Conservation (phyloP, 2,113 vertebrate genomes). For the Lota lota region DNA sequence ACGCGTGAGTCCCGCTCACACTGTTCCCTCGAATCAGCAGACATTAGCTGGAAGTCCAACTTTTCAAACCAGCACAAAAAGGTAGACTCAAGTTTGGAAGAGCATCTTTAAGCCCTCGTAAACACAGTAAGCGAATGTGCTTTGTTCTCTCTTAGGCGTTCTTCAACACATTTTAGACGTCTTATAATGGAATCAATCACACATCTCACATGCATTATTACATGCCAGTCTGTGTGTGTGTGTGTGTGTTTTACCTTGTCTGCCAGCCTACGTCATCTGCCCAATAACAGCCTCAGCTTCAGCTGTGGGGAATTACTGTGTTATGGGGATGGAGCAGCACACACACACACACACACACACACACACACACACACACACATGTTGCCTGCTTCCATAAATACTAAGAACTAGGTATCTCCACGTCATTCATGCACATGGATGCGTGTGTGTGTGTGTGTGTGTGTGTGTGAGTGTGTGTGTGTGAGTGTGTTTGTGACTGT, state of each 20-base stretch:
- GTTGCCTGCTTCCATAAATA: no score
- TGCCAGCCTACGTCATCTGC: slow-evolving; percentile 54
- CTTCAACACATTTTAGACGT: neutral
- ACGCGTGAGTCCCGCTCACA: neutral
- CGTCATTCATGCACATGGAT: no score
- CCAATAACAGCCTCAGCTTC: slow-evolving; percentile 47
- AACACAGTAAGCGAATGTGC: neutral
- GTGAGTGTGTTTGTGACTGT: no score
- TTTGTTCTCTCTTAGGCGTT: no score
- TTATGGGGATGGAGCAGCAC: slow-evolving; percentile 1
- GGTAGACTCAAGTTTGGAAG: neutral
- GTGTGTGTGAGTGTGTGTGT: no score
- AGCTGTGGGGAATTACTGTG: slow-evolving; percentile 27
- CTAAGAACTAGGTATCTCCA: no score
- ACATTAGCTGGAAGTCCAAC: neutral
- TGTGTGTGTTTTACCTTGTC: slow-evolving; percentile 15
- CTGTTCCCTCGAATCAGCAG: neutral
- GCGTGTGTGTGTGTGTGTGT: no score
- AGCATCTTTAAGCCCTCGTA: neutral
- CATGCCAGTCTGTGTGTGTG: slow-evolving; percentile 19
- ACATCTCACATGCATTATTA: no score
- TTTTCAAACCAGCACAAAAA: slow-evolving; percentile 2
- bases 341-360: no score
- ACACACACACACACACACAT: no score
- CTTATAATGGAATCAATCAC: slow-evolving; percentile 22